Evolutionary conservation across 1,140 invertebrate genomes (phyloP).

Genomic region (Nasonia giraulti): DNA sequence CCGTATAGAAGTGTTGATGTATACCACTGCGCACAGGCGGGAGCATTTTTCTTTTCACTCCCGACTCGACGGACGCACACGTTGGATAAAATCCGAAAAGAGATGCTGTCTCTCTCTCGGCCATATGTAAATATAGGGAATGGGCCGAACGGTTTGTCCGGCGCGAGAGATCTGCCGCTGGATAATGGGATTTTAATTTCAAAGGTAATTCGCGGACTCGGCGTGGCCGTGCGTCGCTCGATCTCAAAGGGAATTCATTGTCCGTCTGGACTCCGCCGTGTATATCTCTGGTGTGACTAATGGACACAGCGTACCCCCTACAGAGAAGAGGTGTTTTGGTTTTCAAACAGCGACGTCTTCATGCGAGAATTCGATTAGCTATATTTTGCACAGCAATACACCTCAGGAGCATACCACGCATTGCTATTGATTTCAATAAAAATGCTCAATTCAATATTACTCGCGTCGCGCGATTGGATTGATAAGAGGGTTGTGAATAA

Average conservation of each 20-base stretch:
- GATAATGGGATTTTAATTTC: conserved; percentile 50
- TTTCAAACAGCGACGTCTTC: too few species aligned
- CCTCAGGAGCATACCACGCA: too few species aligned
- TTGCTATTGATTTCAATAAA: neutral
- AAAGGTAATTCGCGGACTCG: conserved; percentile 19
- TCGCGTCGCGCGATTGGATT: neutral
- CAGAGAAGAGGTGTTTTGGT: neutral
- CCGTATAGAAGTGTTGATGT: neutral
- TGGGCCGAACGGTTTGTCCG: neutral
- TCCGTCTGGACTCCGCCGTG: neutral
- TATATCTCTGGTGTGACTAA: neutral
- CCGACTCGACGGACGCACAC: neutral
- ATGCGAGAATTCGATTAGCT: too few species aligned
- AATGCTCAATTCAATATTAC: neutral
- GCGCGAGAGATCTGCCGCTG: neutral
- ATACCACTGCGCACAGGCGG: neutral
- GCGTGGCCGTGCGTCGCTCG: neutral
- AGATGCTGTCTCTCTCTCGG: neutral
- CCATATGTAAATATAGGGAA: neutral
- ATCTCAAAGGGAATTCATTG: conserved; percentile 32
- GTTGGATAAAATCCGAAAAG: conserved; percentile 5
- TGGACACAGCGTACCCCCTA: neutral
- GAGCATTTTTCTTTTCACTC: conserved; percentile 11
- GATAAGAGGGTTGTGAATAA: neutral
- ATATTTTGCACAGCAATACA: neutral